phyloP scores from a whole-genome alignment of 2,797 vertebrate genomes.

The Hylomyscus alleni region DNA sequence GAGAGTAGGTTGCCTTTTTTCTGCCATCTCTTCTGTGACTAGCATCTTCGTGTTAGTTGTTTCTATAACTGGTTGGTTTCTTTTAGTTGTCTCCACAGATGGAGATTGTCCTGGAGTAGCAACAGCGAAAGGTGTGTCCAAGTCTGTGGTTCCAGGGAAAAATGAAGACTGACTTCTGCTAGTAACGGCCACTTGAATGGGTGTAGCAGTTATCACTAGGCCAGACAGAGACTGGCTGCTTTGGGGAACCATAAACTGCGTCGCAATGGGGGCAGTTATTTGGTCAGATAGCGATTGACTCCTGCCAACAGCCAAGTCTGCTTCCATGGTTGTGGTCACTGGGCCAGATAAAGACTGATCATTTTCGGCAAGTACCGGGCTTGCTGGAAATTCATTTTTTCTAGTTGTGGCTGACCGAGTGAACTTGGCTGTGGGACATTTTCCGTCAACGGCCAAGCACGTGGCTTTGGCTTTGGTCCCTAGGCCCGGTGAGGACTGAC shows the following conservation, averaged over 20 bases:
- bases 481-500: neutral
- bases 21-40: neutral
- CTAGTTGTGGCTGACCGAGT: neutral
- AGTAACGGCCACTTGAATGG: neutral
- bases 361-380: neutral
- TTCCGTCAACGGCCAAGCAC: neutral
- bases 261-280: neutral
- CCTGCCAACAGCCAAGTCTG: neutral
- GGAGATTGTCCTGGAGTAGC: neutral
- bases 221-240: neutral
- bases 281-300: neutral
- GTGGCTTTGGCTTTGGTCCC: no score
- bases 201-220: neutral
- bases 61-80: neutral
- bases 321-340: neutral
- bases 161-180: neutral
- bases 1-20: constrained; percentile 93
- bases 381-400: neutral
- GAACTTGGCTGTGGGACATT: neutral
- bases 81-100: neutral
- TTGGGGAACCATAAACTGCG: neutral
- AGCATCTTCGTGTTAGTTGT: neutral
- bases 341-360: neutral
- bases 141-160: neutral
- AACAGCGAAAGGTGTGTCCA: neutral